These are phyloP conservation scores for Ischnura elegans DNA, from an alignment of 2,888 invertebrate genomes.

Conservation along the genomic window DNA sequence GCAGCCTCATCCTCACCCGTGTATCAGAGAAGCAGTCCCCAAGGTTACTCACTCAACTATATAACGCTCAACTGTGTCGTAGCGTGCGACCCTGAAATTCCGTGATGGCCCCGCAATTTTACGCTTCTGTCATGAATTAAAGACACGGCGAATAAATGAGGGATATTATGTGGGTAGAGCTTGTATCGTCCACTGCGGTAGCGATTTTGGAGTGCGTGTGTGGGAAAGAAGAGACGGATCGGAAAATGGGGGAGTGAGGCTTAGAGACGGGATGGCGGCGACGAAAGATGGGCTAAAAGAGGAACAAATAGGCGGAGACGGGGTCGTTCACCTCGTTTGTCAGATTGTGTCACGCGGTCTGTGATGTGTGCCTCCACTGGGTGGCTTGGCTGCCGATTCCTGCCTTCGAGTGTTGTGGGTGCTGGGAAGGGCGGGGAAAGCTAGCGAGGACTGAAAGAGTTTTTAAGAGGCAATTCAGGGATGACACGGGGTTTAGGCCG, in stretches of 20 bases:
- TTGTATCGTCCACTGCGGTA: background rate
- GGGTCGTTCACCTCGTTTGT: slow-evolving; percentile 48
- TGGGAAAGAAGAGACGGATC: background rate
- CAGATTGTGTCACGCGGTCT: slow-evolving; percentile 62
- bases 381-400: background rate
- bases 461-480: background rate
- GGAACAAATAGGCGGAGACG: background rate
- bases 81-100: slow-evolving; percentile 25
- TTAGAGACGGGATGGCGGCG: background rate
- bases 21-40: slow-evolving; percentile 7
- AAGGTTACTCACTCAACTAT: slow-evolving; percentile 30
- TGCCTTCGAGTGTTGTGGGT: slow-evolving; percentile 36
- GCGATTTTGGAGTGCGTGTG: background rate
- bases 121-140: slow-evolving; percentile 57
- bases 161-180: background rate
- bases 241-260: background rate
- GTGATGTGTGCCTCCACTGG: slow-evolving; percentile 44
- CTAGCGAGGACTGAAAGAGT: background rate
- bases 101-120: slow-evolving; percentile 22
- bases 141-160: background rate
- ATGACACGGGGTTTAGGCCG: background rate
- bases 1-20: background rate
- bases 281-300: background rate
- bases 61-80: slow-evolving; percentile 1
- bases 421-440: background rate